Percentiles rank a stretch among this genome's conserved stretches.
Conservation (phyloP, 1,140 invertebrate species). For the Trissolcus basalis region DNA sequence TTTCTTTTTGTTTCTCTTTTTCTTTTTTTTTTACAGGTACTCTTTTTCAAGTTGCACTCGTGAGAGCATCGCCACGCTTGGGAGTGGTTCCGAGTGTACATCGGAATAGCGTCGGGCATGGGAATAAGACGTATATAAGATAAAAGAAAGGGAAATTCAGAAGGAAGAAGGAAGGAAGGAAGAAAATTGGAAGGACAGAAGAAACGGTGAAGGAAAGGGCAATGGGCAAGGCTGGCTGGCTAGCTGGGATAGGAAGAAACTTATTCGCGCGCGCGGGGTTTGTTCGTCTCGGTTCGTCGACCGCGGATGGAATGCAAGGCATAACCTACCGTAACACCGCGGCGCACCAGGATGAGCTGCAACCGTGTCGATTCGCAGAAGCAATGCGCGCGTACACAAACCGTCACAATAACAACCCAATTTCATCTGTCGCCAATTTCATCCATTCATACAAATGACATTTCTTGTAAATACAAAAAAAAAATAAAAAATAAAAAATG, state of each 20-base stretch:
- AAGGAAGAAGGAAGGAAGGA: conserved; percentile 16
- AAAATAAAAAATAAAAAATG: too few relatives aligned
- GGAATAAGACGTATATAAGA: conserved; percentile 1
- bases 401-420: neutral
- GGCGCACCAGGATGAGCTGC: conserved; percentile 61
- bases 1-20: too few relatives aligned
- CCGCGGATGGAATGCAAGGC: conserved; percentile 72
- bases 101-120: conserved; percentile 6
- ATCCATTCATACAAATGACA: too few relatives aligned
- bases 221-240: conserved; percentile 62
- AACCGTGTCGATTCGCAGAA: conserved; percentile 57
- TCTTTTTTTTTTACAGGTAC: too few relatives aligned
- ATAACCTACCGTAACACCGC: conserved; percentile 75
- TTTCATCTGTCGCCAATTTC: too few relatives aligned
- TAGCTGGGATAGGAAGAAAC: conserved; percentile 63
- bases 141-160: conserved; percentile 1
- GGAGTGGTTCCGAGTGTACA: conserved; percentile 20
- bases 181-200: conserved; percentile 24
- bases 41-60: conserved; percentile 8
- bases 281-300: conserved; percentile 73
- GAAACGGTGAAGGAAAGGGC: conserved; percentile 48
- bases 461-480: too few relatives aligned
- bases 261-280: conserved; percentile 55
- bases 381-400: conserved; percentile 36
- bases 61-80: conserved; percentile 11